A percentile compares a stretch with the other conserved stretches of the same genome.
Evolutionary conservation across 2,113 vertebrate genomes (phyloP).

Genomic region (Neogale vison): DNA sequence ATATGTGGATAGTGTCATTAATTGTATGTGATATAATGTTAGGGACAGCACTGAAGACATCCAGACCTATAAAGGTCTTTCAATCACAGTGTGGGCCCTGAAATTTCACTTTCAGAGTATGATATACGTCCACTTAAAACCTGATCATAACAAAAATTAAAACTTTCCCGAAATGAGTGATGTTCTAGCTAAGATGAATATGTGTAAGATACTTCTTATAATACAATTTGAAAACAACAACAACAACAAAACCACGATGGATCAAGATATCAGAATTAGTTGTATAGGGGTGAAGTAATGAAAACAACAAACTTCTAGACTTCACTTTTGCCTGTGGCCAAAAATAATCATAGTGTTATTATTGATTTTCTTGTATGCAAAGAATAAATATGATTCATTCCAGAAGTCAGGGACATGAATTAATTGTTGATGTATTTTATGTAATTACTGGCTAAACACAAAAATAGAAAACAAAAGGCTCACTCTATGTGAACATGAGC

Average conservation of each 20-base stretch:
- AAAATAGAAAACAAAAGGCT: background rate
- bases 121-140: background rate
- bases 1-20: background rate
- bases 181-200: background rate
- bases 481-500: background rate
- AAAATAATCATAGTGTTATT: background rate
- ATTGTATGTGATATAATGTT: background rate
- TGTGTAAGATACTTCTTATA: background rate
- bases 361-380: background rate
- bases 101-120: background rate
- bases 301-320: background rate
- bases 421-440: slow-evolving; percentile 9
- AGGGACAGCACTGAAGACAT: background rate
- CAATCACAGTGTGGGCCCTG: background rate
- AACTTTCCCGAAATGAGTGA: background rate
- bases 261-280: background rate
- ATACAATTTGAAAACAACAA: background rate
- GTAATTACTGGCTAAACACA: background rate
- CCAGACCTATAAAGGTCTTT: background rate
- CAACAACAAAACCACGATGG: background rate
- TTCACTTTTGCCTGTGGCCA: background rate
- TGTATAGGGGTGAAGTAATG: background rate
- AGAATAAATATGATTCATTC: background rate
- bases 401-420: background rate
- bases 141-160: background rate